Base-by-base conservation (phyloP, 2,113 vertebrate genomes). In the Suricata suricatta region DNA sequence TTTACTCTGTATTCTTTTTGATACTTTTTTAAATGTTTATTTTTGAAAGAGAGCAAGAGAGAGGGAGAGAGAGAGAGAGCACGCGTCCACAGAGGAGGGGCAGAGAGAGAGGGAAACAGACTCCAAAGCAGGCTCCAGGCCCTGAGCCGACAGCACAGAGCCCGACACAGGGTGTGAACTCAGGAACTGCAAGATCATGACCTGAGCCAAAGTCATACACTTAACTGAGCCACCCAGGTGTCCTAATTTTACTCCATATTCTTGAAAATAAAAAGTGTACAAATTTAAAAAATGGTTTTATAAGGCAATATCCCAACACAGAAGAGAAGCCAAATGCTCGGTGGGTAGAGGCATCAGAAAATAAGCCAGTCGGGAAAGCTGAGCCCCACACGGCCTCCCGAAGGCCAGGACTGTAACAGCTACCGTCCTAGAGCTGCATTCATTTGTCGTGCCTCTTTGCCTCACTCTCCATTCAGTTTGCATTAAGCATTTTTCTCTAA, bases 321-420 rank as follows among this genome's bases (percentile, higher is more conserved):
- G 1, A 64, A 63, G 44, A 54, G 79, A 29, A 35, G 21, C 84
- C 44, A 76, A 74, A 69, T 1, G 14, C 47, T 33, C 17, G 0
- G 15, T 66, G 33, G 60, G 44, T 1, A 31, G 74, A 76, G 35
- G 29, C 27, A 33, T 82, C 63, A 69, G 60, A 12, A 33, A 72
- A 57, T 1, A 44, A 71, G n/a, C n/a, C 33, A 33, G 44, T 44
- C 7, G 33, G 76, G 38, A 54, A 69, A 27, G n/a, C 41, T 5
- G 86, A 66, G 72, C 12, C 72, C 16, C 9, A 8, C 1, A 17
- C 0, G 2, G 17, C 47, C 41, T 38, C 50, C 23, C 16, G 7
- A 0, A 17, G n/a, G 35, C 68, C 15, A 23, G 35, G 27, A 29
- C 0, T 3, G 1, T 33, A 41, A 63, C 14, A 7, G 47, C n/a